Evolutionary conservation across 1,140 invertebrate species (phyloP).

Genomic region (Chrysomallon squamiferum): DNA sequence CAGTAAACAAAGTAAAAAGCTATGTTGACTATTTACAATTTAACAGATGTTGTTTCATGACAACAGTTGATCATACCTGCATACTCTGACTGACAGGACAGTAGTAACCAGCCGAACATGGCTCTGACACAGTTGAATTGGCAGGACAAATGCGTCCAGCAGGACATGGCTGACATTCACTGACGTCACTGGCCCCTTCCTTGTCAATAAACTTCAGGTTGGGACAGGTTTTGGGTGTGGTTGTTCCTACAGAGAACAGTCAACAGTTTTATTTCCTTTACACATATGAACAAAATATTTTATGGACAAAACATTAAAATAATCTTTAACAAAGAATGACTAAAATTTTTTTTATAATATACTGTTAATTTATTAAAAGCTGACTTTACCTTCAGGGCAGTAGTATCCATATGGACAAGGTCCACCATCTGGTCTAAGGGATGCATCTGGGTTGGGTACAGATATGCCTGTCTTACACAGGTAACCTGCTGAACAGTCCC

Average conservation of each 20-base stretch:
- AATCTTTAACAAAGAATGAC: too few relatives aligned
- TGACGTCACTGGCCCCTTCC: slow-evolving; percentile 41
- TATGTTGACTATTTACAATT: too few relatives aligned
- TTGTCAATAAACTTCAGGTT: slow-evolving; percentile 46
- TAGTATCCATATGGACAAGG: slow-evolving; percentile 58
- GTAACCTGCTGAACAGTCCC: slow-evolving; percentile 53
- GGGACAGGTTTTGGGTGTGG: slow-evolving; percentile 35
- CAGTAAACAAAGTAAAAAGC: too few relatives aligned
- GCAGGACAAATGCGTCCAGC: slow-evolving; percentile 53
- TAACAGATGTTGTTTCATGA: too few relatives aligned
- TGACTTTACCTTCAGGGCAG: slow-evolving; percentile 44
- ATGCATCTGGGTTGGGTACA: slow-evolving; percentile 39
- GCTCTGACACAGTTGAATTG: slow-evolving; percentile 46
- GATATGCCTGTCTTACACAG: slow-evolving; percentile 40
- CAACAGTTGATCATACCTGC: slow-evolving; percentile 1
- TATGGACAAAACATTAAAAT: too few relatives aligned
- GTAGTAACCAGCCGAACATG: slow-evolving; percentile 52
- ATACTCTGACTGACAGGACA: slow-evolving; percentile 32
- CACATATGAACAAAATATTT: not conserved
- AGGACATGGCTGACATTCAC: slow-evolving; percentile 53
- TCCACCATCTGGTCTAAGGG: slow-evolving; percentile 32
- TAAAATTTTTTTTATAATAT: too few relatives aligned
- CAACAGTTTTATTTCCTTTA: not conserved
- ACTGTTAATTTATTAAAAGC: too few relatives aligned
- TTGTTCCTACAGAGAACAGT: slow-evolving; percentile 30